Evolutionary conservation across 2,797 vertebrate species (phyloP).

Genomic region (Sparidentex hasta): DNA sequence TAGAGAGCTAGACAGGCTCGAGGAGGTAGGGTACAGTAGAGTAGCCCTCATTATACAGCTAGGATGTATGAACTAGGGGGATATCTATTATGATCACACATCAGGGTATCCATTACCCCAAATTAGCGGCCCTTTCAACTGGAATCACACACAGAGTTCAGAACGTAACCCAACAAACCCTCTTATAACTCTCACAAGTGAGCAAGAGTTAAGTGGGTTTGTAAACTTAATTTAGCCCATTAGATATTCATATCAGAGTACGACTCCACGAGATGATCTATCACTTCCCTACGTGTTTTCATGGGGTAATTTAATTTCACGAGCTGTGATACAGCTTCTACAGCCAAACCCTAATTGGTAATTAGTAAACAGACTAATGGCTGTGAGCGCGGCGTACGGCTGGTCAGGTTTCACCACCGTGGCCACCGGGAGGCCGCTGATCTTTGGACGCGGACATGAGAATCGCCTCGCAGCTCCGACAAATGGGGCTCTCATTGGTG

Average conservation of each 20-base stretch:
- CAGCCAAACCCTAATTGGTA: constrained; percentile 72
- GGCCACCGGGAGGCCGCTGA: constrained; percentile 22
- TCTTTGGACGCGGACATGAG: constrained; percentile 56
- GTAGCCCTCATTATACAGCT: constrained; percentile 83
- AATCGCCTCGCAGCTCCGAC: constrained; percentile 66
- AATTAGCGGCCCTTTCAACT: constrained; percentile 81
- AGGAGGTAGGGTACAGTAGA: constrained; percentile 79
- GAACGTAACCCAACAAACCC: constrained; percentile 72
- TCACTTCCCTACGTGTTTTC: constrained; percentile 62
- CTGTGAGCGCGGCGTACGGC: constrained; percentile 36
- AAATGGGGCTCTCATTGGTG: constrained; percentile 76
- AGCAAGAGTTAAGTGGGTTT: constrained; percentile 70
- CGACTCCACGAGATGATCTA: constrained; percentile 66
- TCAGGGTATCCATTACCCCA: constrained; percentile 80
- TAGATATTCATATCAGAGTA: constrained; percentile 72
- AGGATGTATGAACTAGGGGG: constrained; percentile 78
- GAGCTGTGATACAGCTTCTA: constrained; percentile 55
- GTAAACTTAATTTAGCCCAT: constrained; percentile 74
- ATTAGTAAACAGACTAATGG: constrained; percentile 71
- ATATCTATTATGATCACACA: constrained; percentile 84
- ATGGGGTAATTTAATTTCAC: constrained; percentile 66
- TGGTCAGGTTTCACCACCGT: constrained; percentile 58
- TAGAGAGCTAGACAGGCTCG: constrained; percentile 81
- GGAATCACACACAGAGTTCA: constrained; percentile 70
- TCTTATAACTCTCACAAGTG: constrained; percentile 65